These are phyloP conservation scores for Eupeodes latifasciatus DNA, from an alignment of 2,888 invertebrate species.

Conservation along the genomic window DNA sequence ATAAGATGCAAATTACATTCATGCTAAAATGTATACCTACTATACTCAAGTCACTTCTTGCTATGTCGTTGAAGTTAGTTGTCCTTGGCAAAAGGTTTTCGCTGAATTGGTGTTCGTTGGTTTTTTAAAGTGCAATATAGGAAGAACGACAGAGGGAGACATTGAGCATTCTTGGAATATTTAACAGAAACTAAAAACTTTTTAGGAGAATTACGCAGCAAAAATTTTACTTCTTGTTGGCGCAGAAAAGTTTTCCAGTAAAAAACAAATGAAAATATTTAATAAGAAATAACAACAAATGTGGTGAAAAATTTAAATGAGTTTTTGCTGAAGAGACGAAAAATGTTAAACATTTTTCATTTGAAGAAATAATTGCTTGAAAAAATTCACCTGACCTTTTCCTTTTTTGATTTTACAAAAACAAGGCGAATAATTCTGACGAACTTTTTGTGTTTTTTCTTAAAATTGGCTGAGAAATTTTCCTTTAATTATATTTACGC, in stretches of 20 bases:
- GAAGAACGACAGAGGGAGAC: neutral
- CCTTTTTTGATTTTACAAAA: neutral
- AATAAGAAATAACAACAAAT: too few relatives aligned
- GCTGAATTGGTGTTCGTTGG: neutral
- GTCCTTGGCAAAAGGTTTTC: slow-evolving; percentile 39
- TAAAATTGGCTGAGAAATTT: slow-evolving; percentile 16
- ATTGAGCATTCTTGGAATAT: neutral
- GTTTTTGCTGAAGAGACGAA: too few relatives aligned
- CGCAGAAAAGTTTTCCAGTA: too few relatives aligned
- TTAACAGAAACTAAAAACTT: too few relatives aligned
- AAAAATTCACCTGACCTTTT: neutral
- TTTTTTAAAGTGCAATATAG: too few relatives aligned
- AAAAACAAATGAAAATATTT: too few relatives aligned
- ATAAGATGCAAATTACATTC: slow-evolving; percentile 74
- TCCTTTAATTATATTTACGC: neutral
- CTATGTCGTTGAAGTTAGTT: neutral
- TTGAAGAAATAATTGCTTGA: too few relatives aligned
- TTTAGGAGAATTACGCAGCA: neutral
- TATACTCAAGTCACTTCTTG: neutral
- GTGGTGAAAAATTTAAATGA: too few relatives aligned
- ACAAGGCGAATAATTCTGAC: too few relatives aligned
- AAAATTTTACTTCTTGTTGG: too few relatives aligned
- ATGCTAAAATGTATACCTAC: neutral
- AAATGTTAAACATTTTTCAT: too few relatives aligned
- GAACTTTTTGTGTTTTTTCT: neutral